Conservation (phyloP, 2,113 vertebrate genomes). For the Callipepla squamata region DNA sequence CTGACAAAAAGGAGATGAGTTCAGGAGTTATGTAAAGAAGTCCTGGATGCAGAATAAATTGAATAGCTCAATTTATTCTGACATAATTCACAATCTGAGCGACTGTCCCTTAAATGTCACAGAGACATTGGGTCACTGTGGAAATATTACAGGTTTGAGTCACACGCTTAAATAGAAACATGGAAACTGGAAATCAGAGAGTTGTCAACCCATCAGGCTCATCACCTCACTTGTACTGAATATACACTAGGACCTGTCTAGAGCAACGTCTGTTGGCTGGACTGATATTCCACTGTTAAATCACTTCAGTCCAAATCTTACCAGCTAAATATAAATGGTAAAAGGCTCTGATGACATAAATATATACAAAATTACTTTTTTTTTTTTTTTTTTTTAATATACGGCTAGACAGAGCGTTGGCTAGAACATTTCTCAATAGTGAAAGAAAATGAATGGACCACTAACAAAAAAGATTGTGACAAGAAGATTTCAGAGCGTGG, state of each 20-base stretch:
- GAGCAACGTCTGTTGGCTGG: background rate
- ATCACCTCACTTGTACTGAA: background rate
- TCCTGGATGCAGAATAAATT: constrained; percentile 16
- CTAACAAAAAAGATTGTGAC: background rate
- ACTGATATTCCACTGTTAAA: background rate
- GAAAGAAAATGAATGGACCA: background rate
- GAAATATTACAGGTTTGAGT: constrained; percentile 34
- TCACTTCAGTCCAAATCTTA: background rate
- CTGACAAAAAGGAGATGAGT: constrained; percentile 28
- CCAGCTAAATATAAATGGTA: background rate
- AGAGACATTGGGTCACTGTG: background rate
- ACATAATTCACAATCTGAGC: constrained; percentile 42
- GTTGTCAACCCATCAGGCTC: constrained; percentile 1
- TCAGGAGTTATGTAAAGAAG: constrained; percentile 49
- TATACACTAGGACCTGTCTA: background rate
- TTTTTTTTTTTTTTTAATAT: too few relatives aligned
- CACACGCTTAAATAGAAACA: constrained; percentile 4
- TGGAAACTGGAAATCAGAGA: background rate
- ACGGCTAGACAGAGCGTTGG: background rate
- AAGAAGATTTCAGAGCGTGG: background rate
- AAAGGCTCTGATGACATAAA: background rate
- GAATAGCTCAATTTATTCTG: constrained; percentile 43
- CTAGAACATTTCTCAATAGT: background rate
- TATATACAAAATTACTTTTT: background rate
- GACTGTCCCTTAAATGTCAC: constrained; percentile 48